Evolutionary conservation across 2,888 invertebrate species (phyloP).

Genomic region (Tethea ocularis): DNA sequence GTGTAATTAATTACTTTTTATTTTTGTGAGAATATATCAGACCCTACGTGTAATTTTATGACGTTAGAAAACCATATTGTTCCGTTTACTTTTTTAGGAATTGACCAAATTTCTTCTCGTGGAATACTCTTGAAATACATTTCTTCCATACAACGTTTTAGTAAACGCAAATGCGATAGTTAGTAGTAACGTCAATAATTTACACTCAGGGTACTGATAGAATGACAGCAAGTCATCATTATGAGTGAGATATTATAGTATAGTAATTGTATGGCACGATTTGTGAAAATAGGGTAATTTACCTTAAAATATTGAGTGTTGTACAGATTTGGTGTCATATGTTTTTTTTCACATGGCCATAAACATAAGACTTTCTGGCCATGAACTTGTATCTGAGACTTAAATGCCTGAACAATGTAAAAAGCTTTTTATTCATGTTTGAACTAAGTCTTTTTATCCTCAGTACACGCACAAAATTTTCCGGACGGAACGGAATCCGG

Average conservation of each 20-base stretch:
- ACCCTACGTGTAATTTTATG: too few species aligned
- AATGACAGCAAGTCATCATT: conserved; percentile 17
- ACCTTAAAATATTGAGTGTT: conserved; percentile 8
- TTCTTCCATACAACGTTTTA: too few species aligned
- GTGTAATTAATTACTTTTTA: background rate
- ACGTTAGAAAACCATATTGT: too few species aligned
- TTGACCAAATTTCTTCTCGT: too few species aligned
- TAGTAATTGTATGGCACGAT: conserved; percentile 13
- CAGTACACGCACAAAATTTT: background rate
- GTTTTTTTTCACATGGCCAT: background rate
- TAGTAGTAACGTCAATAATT: too few species aligned
- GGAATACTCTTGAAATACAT: too few species aligned
- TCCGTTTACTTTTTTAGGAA: too few species aligned
- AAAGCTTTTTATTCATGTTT: background rate
- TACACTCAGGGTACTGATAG: background rate
- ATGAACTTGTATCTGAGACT: conserved; percentile 9
- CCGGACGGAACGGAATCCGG: background rate
- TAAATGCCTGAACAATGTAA: conserved; percentile 1
- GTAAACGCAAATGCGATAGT: too few species aligned
- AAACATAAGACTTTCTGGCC: conserved; percentile 7
- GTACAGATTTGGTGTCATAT: background rate
- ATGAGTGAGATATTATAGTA: conserved; percentile 29
- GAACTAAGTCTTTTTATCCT: background rate
- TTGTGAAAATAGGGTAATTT: conserved; percentile 12
- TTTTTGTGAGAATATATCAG: background rate